phyloP scores from a whole-genome alignment of 2,888 invertebrate species.

The Eugnorisma glareosa region DNA sequence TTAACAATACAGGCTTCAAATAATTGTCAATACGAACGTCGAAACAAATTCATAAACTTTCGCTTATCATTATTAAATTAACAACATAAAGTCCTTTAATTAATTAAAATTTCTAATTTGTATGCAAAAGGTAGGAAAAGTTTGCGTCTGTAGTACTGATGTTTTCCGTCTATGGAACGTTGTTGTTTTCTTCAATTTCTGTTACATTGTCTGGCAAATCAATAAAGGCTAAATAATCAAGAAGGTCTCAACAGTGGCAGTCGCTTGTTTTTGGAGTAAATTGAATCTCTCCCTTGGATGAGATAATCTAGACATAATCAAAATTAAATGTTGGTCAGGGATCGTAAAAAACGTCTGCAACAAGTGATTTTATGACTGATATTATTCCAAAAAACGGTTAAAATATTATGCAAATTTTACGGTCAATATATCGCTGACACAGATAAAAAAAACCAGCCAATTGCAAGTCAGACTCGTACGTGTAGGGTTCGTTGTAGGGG shows the following conservation, averaged over 20 bases:
- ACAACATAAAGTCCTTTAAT: slow-evolving; percentile 69
- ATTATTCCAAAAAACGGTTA: background rate
- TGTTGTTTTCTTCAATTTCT: slow-evolving; percentile 58
- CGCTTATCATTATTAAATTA: slow-evolving; percentile 69
- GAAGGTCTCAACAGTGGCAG: slow-evolving; percentile 51
- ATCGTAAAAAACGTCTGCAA: slow-evolving; percentile 14
- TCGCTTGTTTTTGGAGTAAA: slow-evolving; percentile 79
- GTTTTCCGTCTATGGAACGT: slow-evolving; percentile 35
- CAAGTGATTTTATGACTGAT: background rate
- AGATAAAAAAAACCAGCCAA: background rate
- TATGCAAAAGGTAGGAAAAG: slow-evolving; percentile 67
- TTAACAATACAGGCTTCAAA: slow-evolving; percentile 43
- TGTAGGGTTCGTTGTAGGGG: no score
- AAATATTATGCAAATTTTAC: background rate
- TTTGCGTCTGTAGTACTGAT: slow-evolving; percentile 46
- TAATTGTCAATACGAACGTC: slow-evolving; percentile 60
- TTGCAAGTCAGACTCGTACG: no score
- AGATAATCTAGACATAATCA: slow-evolving; percentile 76
- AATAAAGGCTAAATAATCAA: slow-evolving; percentile 75
- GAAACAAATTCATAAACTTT: slow-evolving; percentile 68
- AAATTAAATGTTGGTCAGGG: slow-evolving; percentile 26
- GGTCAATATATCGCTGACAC: background rate
- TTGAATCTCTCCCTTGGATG: slow-evolving; percentile 79
- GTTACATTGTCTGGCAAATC: slow-evolving; percentile 65
- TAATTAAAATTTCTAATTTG: slow-evolving; percentile 73